Conservation (phyloP, 1,140 invertebrate species). For the Popillia japonica region DNA sequence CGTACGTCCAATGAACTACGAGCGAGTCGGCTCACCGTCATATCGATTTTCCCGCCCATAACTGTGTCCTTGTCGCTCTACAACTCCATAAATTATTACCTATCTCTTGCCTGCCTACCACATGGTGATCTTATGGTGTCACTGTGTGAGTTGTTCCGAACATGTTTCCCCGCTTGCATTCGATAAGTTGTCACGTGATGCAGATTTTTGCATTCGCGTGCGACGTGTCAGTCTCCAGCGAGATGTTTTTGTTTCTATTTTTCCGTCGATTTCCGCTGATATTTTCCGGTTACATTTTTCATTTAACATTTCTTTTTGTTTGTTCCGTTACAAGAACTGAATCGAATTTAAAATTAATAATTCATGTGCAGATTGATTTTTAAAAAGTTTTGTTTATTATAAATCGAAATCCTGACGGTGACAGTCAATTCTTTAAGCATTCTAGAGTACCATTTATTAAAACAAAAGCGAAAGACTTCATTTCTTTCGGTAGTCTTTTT, state of each 20-base stretch:
- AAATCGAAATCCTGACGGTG: no score
- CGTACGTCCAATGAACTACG: background rate
- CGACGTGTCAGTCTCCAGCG: background rate
- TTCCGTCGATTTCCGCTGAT: background rate
- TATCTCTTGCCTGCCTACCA: conserved; percentile 41
- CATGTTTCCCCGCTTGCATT: background rate
- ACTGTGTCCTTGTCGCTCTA: conserved; percentile 53
- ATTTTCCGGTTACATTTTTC: background rate
- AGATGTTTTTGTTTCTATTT: background rate
- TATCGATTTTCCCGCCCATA: conserved; percentile 54
- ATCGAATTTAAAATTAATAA: background rate
- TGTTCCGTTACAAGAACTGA: background rate
- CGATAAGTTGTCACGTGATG: background rate
- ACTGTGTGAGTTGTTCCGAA: background rate
- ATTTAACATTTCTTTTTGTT: background rate
- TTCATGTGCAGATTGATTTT: no score
- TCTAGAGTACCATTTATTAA: no score
- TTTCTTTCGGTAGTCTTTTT: no score
- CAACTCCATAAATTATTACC: conserved; percentile 55
- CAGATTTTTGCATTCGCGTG: background rate
- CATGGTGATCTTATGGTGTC: background rate
- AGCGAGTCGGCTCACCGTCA: conserved; percentile 14
- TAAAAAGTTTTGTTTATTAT: no score
- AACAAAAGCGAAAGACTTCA: no score
- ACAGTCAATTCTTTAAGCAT: no score